Evolutionary conservation across 2,888 invertebrate genomes (phyloP).

Genomic region (Sesamia inferens): DNA sequence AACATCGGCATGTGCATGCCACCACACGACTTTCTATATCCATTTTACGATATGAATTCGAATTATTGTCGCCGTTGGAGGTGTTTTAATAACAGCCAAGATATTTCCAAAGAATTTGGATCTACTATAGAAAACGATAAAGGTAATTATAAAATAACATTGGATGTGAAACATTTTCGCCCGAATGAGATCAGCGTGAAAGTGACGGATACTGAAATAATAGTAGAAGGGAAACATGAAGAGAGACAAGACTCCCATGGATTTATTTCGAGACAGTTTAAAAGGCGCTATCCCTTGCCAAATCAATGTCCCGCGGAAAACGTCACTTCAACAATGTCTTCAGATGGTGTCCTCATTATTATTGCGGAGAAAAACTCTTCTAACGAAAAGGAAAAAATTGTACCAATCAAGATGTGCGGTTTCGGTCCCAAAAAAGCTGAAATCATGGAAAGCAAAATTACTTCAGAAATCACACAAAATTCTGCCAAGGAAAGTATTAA

Average conservation of each 20-base stretch:
- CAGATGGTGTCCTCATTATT: constrained; percentile 74
- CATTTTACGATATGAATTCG: constrained; percentile 63
- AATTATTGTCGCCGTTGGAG: constrained; percentile 74
- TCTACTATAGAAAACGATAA: constrained; percentile 71
- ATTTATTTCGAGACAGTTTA: constrained; percentile 84
- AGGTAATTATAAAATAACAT: constrained; percentile 88
- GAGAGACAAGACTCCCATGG: constrained; percentile 86
- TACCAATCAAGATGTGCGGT: constrained; percentile 72
- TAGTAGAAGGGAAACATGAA: constrained; percentile 90
- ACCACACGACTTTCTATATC: constrained; percentile 69
- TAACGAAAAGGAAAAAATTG: constrained; percentile 66
- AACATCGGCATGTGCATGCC: constrained; percentile 64
- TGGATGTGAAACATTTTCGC: constrained; percentile 92
- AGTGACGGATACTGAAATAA: constrained; percentile 90
- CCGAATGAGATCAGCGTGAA: constrained; percentile 93
- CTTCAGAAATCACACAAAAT: constrained; percentile 48
- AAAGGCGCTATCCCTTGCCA: constrained; percentile 84
- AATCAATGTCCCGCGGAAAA: constrained; percentile 69
- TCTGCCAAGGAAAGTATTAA: constrained; percentile 51
- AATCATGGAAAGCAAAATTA: constrained; percentile 42
- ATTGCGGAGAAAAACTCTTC: constrained; percentile 63
- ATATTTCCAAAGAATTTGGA: constrained; percentile 66
- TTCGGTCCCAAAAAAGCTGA: constrained; percentile 43
- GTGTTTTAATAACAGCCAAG: constrained; percentile 57
- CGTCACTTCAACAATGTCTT: constrained; percentile 73